A percentile compares a stretch with the other conserved stretches of the same genome.
Evolutionary conservation across 2,113 vertebrate species (phyloP).

Genomic region (Lepisosteus osseus): DNA sequence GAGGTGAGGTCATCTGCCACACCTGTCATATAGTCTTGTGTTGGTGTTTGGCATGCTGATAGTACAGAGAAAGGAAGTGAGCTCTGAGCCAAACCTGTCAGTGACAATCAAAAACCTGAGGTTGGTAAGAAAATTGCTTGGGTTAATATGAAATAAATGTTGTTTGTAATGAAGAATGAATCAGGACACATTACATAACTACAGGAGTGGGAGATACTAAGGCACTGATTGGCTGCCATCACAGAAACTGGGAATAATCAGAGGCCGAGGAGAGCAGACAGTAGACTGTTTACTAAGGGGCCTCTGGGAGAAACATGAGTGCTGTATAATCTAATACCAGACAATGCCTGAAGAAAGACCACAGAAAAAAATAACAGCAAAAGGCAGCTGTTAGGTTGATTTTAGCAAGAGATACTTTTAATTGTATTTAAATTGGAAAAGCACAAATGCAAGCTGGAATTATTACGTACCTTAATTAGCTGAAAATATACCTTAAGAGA

Average conservation of each 20-base stretch:
- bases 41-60: background rate
- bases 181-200: slow-evolving; percentile 10
- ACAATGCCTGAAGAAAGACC: background rate
- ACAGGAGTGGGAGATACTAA: background rate
- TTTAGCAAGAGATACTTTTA: background rate
- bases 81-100: background rate
- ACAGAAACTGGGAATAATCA: background rate
- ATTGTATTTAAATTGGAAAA: no score
- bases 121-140: background rate
- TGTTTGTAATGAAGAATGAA: slow-evolving; percentile 14
- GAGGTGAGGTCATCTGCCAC: background rate
- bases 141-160: background rate
- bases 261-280: background rate
- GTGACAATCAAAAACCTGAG: background rate
- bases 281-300: slow-evolving; percentile 4
- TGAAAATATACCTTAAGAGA: no score
- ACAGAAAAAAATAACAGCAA: background rate
- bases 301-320: background rate
- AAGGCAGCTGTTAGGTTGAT: background rate
- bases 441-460: no score
- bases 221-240: slow-evolving; percentile 14
- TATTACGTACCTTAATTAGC: no score
- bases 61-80: background rate
- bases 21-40: background rate
- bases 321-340: background rate